These are phyloP conservation scores for Gryllus longicercus DNA, from an alignment of 2,888 invertebrate species.

Conservation along the genomic window DNA sequence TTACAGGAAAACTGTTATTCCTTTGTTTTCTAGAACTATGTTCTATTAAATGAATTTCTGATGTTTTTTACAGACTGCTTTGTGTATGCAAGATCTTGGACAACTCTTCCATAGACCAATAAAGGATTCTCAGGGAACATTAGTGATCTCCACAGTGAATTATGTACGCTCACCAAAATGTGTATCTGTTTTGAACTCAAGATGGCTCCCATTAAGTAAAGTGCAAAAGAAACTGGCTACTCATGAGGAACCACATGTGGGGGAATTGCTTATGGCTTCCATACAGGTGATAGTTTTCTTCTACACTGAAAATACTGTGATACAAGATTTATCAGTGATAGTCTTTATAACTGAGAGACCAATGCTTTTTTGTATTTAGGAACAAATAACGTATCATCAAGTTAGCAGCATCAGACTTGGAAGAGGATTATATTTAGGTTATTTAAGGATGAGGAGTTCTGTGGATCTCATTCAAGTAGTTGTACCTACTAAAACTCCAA, in stretches of 20 bases:
- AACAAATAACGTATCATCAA: conserved; percentile 65
- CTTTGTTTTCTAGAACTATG: too few species aligned
- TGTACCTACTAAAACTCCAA: conserved; percentile 88
- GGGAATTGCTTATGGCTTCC: conserved; percentile 80
- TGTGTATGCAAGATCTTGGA: conserved; percentile 90
- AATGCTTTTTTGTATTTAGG: conserved; percentile 45
- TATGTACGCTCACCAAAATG: conserved; percentile 75
- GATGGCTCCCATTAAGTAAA: conserved; percentile 88
- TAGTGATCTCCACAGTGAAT: conserved; percentile 85
- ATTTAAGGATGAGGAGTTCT: conserved; percentile 93
- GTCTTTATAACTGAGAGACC: background rate
- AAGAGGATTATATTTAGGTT: conserved; percentile 90
- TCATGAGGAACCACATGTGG: conserved; percentile 70
- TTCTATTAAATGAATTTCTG: too few species aligned
- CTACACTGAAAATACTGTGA: too few species aligned
- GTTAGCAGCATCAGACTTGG: conserved; percentile 77
- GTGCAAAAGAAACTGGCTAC: conserved; percentile 73
- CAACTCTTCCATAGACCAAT: conserved; percentile 90
- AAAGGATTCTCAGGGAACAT: conserved; percentile 82
- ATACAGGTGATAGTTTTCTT: conserved; percentile 59
- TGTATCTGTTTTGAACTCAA: conserved; percentile 83
- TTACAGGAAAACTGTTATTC: too few species aligned
- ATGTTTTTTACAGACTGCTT: conserved; percentile 62
- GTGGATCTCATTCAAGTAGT: conserved; percentile 92
- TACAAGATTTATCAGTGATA: too few species aligned